Conservation (phyloP, 2,888 invertebrate genomes). For the Aporophyla nigra region DNA sequence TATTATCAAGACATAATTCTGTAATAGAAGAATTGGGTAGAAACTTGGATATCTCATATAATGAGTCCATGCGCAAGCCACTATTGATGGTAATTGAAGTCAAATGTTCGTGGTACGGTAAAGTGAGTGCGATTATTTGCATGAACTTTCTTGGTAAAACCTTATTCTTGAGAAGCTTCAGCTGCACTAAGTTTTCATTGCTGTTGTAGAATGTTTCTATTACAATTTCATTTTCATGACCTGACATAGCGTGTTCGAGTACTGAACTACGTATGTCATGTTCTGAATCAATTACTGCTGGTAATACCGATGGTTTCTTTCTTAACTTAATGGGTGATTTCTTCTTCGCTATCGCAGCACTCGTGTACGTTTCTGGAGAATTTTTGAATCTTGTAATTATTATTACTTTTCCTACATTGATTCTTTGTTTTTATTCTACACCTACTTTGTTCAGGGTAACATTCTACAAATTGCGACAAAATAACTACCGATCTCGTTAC, state of each 20-base stretch:
- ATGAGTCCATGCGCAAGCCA: slow-evolving; percentile 66
- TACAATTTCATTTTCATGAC: not conserved
- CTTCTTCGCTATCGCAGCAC: not conserved
- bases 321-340: not conserved
- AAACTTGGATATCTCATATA: slow-evolving; percentile 77
- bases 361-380: not conserved
- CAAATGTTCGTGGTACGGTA: slow-evolving; percentile 71
- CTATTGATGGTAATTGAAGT: slow-evolving; percentile 71
- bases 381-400: not conserved
- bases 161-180: slow-evolving; percentile 74
- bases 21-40: slow-evolving; percentile 73
- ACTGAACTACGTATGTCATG: not conserved
- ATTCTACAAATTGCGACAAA: too few relatives aligned
- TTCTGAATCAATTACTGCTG: not conserved
- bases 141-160: slow-evolving; percentile 73
- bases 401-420: not conserved
- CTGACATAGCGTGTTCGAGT: accelerated
- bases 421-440: too few relatives aligned
- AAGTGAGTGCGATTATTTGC: slow-evolving; percentile 73
- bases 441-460: too few relatives aligned
- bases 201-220: slow-evolving; percentile 72
- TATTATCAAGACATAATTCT: slow-evolving; percentile 77
- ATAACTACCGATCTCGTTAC: not conserved
- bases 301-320: not conserved
- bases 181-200: slow-evolving; percentile 69